Conservation (phyloP, 2,113 vertebrate genomes). For the Ailuropoda melanoleuca region DNA sequence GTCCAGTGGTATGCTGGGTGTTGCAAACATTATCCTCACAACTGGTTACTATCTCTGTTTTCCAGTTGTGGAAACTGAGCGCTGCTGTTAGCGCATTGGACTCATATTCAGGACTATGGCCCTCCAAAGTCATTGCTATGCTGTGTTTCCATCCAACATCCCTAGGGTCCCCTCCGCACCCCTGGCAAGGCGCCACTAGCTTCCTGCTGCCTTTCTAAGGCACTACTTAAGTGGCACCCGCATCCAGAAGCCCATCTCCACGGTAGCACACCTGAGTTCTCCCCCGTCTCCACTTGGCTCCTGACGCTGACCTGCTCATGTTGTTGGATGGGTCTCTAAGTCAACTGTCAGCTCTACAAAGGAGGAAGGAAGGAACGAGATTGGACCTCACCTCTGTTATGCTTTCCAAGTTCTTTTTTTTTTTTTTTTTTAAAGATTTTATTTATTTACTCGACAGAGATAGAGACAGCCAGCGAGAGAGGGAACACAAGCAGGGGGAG, state of each 20-base stretch:
- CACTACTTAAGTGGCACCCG: background rate
- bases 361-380: background rate
- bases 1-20: background rate
- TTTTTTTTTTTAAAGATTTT: too few species aligned
- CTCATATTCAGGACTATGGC: background rate
- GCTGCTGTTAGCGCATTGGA: background rate
- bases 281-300: background rate
- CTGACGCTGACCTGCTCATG: background rate
- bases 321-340: background rate
- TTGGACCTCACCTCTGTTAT: background rate
- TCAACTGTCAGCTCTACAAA: background rate
- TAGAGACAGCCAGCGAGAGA: too few species aligned
- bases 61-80: background rate
- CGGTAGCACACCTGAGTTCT: accelerated
- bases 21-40: background rate
- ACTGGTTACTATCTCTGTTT: background rate
- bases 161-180: too few species aligned
- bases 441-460: too few species aligned
- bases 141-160: background rate
- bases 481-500: too few species aligned
- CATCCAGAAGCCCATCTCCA: background rate
- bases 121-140: too few species aligned
- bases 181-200: accelerated
- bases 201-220: background rate
- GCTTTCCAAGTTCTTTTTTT: background rate